Percentiles rank a stretch among this genome's conserved stretches.
These are phyloP conservation scores for Vireo griseus DNA, from an alignment of 2,797 vertebrate species.

Conservation along the genomic window DNA sequence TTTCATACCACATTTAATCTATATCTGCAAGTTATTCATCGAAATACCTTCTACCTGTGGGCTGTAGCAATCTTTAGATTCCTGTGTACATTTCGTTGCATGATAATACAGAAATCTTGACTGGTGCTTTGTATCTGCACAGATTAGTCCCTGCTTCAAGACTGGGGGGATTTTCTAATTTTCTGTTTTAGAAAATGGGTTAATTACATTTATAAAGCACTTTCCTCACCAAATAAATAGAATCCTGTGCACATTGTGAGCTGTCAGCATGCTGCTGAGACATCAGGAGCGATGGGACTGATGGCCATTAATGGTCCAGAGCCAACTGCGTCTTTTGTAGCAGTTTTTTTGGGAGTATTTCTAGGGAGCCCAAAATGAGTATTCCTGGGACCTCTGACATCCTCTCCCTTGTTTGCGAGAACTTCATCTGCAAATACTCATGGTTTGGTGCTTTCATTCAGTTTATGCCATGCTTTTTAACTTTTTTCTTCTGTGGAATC, in stretches of 20 bases:
- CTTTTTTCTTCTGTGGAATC: conserved; percentile 1
- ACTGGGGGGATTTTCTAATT: not conserved
- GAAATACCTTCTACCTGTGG: not conserved
- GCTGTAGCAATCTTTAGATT: not conserved
- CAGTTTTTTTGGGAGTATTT: not conserved
- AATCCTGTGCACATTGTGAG: not conserved
- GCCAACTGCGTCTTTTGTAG: not conserved
- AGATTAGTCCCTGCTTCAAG: not conserved
- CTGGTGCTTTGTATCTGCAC: not conserved
- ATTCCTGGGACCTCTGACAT: not conserved
- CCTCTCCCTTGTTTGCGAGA: not conserved
- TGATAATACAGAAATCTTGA: not conserved
- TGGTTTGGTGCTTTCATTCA: not conserved
- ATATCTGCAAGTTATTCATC: not conserved
- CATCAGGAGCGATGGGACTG: not conserved
- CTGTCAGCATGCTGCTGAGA: not conserved
- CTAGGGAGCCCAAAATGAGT: not conserved
- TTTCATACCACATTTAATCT: not conserved
- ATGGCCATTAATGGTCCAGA: not conserved
- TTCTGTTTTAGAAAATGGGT: not conserved
- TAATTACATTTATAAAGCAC: not conserved
- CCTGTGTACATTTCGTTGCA: rapidly evolving
- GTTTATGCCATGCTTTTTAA: not conserved
- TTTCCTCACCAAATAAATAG: not conserved
- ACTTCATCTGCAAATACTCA: not conserved